Evolutionary conservation across 2,797 vertebrate species (phyloP).

Genomic region (Gallirallus australis): DNA sequence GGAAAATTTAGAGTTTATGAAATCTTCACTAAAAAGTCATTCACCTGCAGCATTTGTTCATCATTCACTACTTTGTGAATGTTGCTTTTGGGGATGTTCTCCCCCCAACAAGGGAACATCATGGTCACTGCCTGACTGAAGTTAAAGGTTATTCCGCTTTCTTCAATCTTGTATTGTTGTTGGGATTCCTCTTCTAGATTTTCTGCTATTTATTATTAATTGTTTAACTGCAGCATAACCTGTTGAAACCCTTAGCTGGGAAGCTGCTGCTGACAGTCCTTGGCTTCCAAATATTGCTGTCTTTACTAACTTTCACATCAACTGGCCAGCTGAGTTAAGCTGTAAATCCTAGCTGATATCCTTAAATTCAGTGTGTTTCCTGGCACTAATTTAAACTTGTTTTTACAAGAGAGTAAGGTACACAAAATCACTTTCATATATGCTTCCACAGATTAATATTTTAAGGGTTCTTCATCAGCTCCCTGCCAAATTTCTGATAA

Average conservation of each 20-base stretch:
- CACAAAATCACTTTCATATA: background rate
- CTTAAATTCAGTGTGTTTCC: background rate
- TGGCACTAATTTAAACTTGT: background rate
- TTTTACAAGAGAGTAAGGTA: background rate
- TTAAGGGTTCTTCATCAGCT: background rate
- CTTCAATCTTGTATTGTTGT: background rate
- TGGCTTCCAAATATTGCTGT: background rate
- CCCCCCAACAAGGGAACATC: background rate
- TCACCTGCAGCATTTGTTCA: background rate
- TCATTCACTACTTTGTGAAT: background rate
- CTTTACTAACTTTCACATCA: background rate
- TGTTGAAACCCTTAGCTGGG: background rate
- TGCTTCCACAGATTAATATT: background rate
- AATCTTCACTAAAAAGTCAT: background rate
- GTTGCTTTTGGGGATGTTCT: background rate
- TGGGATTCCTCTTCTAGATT: background rate
- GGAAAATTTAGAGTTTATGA: background rate
- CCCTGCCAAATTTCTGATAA: background rate
- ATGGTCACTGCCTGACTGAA: background rate
- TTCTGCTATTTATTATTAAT: background rate
- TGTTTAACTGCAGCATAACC: background rate
- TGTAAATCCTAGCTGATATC: background rate
- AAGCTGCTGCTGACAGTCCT: background rate
- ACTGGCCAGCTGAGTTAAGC: background rate
- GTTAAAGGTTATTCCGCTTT: background rate